These are phyloP conservation scores for Lasioglossum villosulum DNA, from an alignment of 2,888 invertebrate species.

Conservation along the genomic window DNA sequence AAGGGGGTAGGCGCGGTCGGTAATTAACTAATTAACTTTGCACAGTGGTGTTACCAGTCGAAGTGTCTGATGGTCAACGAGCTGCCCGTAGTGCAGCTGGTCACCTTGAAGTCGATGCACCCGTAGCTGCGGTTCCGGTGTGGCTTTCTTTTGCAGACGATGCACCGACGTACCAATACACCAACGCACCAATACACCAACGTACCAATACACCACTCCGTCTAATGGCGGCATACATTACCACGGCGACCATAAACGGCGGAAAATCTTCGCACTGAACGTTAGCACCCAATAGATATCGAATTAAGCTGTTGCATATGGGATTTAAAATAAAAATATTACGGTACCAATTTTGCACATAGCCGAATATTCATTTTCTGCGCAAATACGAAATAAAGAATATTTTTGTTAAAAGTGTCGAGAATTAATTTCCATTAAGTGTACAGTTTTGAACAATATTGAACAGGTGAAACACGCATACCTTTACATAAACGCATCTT, in stretches of 20 bases:
- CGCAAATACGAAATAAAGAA: no score
- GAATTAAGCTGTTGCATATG: no score
- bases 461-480: no score
- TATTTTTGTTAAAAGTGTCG: no score
- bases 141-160: constrained; percentile 82
- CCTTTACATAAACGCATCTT: no score
- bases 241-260: constrained; percentile 85
- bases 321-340: no score
- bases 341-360: no score
- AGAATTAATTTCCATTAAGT: no score
- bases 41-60: constrained; percentile 86
- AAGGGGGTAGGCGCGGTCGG: constrained; percentile 1
- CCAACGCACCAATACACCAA: no score
- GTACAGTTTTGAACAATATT: no score
- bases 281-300: constrained; percentile 52
- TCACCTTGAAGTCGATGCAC: constrained; percentile 84
- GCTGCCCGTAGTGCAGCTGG: constrained; percentile 85
- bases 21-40: constrained; percentile 55
- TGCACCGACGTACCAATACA: constrained; percentile 84
- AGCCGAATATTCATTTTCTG: no score
- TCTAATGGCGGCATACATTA: constrained; percentile 86
- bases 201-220: constrained; percentile 74
- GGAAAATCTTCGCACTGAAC: constrained; percentile 85
- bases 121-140: constrained; percentile 84
- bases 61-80: constrained; percentile 85